These are phyloP conservation scores for Callithrix jacchus DNA, from an alignment of 2,113 vertebrate species.

Conservation along the genomic window DNA sequence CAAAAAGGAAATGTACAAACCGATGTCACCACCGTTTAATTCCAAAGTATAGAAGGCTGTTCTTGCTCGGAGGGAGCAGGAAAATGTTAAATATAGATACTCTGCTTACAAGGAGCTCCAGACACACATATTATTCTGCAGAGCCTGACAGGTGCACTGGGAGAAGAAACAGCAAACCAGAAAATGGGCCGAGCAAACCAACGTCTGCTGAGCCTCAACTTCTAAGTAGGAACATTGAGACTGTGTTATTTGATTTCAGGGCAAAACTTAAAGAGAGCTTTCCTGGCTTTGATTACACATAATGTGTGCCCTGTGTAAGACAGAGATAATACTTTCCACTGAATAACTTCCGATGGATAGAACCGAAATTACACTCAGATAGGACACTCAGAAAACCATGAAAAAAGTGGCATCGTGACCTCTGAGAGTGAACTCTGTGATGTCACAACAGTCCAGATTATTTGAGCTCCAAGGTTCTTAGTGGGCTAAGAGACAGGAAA, in stretches of 20 bases:
- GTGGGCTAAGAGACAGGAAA: background rate
- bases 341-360: background rate
- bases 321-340: background rate
- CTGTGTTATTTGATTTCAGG: background rate
- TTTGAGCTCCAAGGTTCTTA: background rate
- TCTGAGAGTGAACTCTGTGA: fast-evolving
- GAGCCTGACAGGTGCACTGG: background rate
- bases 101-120: fast-evolving
- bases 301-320: background rate
- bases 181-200: background rate
- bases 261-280: background rate
- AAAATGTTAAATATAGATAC: fast-evolving
- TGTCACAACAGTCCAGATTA: fast-evolving
- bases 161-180: background rate
- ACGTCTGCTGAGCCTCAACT: fast-evolving
- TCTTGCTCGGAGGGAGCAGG: background rate
- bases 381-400: background rate
- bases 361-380: background rate
- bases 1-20: background rate
- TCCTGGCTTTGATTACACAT: background rate
- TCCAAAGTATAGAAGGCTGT: background rate
- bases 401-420: background rate
- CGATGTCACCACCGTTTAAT: background rate
- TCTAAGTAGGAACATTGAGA: background rate
- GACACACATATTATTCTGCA: fast-evolving